phyloP scores from a whole-genome alignment of 2,113 vertebrate genomes.

The Heloderma charlesbogerti region DNA sequence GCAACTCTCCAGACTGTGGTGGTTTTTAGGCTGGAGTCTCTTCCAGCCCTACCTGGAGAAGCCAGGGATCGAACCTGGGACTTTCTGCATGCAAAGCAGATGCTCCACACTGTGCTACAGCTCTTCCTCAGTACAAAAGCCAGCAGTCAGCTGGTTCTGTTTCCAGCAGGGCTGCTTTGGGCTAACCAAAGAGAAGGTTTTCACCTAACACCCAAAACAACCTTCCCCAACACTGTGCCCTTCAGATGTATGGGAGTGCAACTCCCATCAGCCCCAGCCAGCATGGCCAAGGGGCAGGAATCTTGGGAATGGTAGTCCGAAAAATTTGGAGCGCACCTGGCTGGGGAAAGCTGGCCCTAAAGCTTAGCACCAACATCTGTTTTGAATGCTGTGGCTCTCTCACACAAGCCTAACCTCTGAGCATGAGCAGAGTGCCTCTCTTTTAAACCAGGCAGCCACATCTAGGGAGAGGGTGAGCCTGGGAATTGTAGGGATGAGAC shows the following conservation, averaged over 20 bases:
- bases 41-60: too few species aligned
- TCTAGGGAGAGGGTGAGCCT: neutral
- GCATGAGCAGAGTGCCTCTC: neutral
- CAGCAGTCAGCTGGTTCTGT: neutral
- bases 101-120: neutral
- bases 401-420: neutral
- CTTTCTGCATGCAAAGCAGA: neutral
- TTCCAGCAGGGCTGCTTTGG: neutral
- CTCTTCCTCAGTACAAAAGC: neutral
- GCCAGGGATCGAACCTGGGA: neutral
- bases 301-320: too few species aligned
- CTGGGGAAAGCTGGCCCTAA: neutral
- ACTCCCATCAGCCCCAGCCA: too few species aligned
- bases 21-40: too few species aligned
- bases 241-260: neutral
- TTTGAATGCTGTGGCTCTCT: neutral
- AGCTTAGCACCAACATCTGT: too few species aligned
- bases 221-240: too few species aligned
- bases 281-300: too few species aligned
- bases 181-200: neutral
- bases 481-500: neutral
- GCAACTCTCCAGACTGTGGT: neutral
- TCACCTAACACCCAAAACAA: neutral
- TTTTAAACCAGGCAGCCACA: neutral
- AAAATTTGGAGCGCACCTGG: too few species aligned